These are phyloP conservation scores for Clupea harengus DNA, from an alignment of 2,113 vertebrate species.

Conservation along the genomic window DNA sequence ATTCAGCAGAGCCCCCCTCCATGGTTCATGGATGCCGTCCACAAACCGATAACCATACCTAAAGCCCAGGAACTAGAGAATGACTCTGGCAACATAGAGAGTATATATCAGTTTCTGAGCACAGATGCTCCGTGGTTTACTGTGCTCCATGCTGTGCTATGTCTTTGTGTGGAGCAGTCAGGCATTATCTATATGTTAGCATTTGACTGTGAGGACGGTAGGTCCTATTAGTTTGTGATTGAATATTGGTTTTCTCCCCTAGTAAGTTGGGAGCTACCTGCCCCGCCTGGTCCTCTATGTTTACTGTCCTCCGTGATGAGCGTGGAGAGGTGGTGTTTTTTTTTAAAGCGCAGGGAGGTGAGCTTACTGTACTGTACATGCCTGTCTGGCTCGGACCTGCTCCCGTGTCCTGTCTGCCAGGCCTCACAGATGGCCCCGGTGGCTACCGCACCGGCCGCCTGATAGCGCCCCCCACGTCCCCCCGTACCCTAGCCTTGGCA, in stretches of 20 bases:
- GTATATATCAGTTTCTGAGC: too few relatives aligned
- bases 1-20: conserved; percentile 6
- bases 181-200: too few relatives aligned
- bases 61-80: not conserved
- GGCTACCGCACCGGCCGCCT: conserved; percentile 48
- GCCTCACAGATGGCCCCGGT: conserved; percentile 65
- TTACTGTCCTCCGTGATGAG: not conserved
- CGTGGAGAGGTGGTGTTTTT: not conserved
- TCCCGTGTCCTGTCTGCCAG: conserved; percentile 53
- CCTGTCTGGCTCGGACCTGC: conserved; percentile 48
- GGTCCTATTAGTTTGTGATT: not conserved
- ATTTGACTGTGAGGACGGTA: too few relatives aligned
- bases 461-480: conserved; percentile 40
- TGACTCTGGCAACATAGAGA: too few relatives aligned
- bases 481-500: conserved; percentile 59
- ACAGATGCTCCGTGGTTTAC: too few relatives aligned
- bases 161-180: too few relatives aligned
- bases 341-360: conserved; percentile 33
- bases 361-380: conserved; percentile 57
- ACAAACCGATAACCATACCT: not conserved
- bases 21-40: not conserved
- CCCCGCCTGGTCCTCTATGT: not conserved
- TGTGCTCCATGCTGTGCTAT: too few relatives aligned
- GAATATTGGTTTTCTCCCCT: not conserved
- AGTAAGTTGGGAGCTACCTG: not conserved